Evolutionary conservation across 2,797 vertebrate genomes (phyloP), one percentile per base, ranked within the genome.

Genomic region (Microctenopoma steveboyesi): DNA sequence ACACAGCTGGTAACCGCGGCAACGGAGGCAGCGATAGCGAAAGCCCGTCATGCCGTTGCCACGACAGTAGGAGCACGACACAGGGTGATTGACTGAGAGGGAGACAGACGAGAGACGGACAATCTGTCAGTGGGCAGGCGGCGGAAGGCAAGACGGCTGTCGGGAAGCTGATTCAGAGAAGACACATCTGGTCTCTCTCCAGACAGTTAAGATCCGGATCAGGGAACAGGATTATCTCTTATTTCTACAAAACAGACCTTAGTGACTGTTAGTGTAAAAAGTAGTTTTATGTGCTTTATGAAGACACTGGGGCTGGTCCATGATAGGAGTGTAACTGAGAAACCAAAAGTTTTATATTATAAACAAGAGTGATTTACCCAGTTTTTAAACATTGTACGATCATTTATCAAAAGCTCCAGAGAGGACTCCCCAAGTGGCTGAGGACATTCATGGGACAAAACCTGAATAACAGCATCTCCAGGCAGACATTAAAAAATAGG

Each of bases 1-100:
- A 81, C 97, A 99, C 75, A 99, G 96, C 91, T 99, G 97, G 91
- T 98, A 99, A 87, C 93, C 94, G 86, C 96, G 97, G 93, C 97
- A 99, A 94, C 96, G 95, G 82, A 97, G 96, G 92, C 97, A 99
- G 2, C 97, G 95, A 75, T 99, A 99, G 22, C 97, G 93, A 84
- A 99, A 98, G 4, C 97, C 97, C 54, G 95, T 95, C 95, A 99
- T 99, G 55, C 96, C 95, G 71, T 97, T 96, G 2, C 94, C 91
- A 4, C 91, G 96, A 84, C 97, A 99, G 48, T 94, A 98, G 3
- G 97, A 98, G 79, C 97, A 99, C 0, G 95, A 93, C 84, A 98
- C 96, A 0, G 97, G 96, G 65, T 99, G 97, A 92, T 94, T 94
- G 83, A 98, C 97, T 99, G 79, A 59, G 15, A 50, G 58, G 33